Base-by-base conservation (phyloP, 2,888 invertebrate species). In the Leucophora obtusa region DNA sequence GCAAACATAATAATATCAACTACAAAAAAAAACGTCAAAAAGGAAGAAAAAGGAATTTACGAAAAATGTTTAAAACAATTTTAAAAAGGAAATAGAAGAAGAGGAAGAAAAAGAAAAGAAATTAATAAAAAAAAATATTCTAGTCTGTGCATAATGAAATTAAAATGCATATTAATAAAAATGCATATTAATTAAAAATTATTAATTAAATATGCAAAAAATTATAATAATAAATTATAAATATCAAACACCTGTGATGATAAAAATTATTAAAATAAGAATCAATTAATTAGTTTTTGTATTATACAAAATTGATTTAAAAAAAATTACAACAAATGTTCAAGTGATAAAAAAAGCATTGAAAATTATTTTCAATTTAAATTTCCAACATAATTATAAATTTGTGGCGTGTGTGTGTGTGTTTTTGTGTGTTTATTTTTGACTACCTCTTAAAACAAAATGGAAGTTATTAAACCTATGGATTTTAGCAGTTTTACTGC, bases 401-500 rank as follows among this genome's bases (percentile, higher is more conserved):
- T 11, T 38, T 38, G 14, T 38, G 4, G 14, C 2, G 18, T 74
- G 35, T 68, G 47, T 63, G 14, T 47, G 50, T 54, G 35, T 63
- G 14, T 47, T 35, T 54, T 11, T 54, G 24, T 24, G 21, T 18
- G 24, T 71, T 66, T 6, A 6, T 28, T 28, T 28, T 28, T 28
- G 28, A 28, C 28, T 28, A 28, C 28, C 28, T 28, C 28, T 54
- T 71, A 79, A 81, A 59, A 79, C 79, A 86, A 86, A 86, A 88
- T 88, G 88, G 88, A 88, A 87, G 87, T 88, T 85, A 88, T 88
- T 86, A 88, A 88, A 85, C 88, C 88, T 78, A 88, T 88, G 88
- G 88, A 88, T 87, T 88, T 88, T 83, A 88, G 88, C 85, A 88
- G 88, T 84, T 88, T 87, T 84, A 85, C 88, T 82, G 88, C 88